phyloP scores from a whole-genome alignment of 2,797 vertebrate species.

The Periparus ater region DNA sequence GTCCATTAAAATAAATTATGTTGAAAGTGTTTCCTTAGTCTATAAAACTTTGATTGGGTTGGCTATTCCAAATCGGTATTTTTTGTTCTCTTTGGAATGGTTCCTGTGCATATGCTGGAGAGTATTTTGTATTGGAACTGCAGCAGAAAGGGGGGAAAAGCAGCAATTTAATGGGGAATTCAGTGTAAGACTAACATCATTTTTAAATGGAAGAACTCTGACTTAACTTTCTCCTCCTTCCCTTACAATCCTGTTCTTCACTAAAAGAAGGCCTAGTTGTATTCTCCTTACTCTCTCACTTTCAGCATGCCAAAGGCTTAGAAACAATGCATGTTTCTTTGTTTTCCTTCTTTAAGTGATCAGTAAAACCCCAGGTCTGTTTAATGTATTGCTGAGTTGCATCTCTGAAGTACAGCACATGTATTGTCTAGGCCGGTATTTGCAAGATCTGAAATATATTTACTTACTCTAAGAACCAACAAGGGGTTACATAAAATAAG shows the following conservation, averaged over 20 bases:
- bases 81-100: conserved; percentile 6
- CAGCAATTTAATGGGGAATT: neutral
- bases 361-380: neutral
- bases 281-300: neutral
- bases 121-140: neutral
- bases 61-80: conserved; percentile 13
- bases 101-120: neutral
- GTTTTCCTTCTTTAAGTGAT: neutral
- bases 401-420: neutral
- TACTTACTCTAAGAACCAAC: neutral
- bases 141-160: neutral
- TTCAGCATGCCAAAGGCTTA: neutral
- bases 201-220: neutral
- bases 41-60: conserved; percentile 8
- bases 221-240: neutral
- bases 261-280: neutral
- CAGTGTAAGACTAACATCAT: neutral
- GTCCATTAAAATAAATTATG: conserved; percentile 52
- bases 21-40: conserved; percentile 16
- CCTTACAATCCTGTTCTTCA: neutral
- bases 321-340: neutral
- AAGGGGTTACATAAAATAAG: neutral
- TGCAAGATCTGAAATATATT: neutral
- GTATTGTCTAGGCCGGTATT: neutral
- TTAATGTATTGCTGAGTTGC: neutral